Percentiles rank a stretch among this genome's conserved stretches.
Evolutionary conservation across 2,797 vertebrate genomes (phyloP).

Genomic region (Numenius phaeopus): DNA sequence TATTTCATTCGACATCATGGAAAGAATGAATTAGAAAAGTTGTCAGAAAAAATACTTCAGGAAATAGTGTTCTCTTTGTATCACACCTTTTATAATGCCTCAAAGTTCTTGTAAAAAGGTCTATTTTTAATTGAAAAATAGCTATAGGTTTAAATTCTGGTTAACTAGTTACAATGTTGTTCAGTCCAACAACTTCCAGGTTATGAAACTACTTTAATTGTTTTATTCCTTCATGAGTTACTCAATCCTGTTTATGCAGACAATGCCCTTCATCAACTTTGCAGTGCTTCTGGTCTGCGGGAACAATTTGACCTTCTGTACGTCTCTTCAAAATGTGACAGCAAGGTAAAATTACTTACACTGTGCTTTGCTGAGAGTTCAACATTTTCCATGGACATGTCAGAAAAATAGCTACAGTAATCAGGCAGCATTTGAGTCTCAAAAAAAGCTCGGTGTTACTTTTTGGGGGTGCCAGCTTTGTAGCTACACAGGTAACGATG

Average conservation of each 20-base stretch:
- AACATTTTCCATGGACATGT: background rate
- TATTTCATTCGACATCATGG: background rate
- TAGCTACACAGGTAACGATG: background rate
- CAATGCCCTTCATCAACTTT: background rate
- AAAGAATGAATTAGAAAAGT: background rate
- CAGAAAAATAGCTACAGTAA: background rate
- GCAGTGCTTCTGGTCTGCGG: background rate
- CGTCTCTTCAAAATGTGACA: conserved; percentile 9
- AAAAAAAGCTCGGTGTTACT: background rate
- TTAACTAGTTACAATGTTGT: background rate
- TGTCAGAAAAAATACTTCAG: background rate
- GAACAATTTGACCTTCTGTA: background rate
- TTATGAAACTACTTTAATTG: background rate
- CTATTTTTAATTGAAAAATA: background rate
- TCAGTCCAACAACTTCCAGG: background rate
- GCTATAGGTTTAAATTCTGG: background rate
- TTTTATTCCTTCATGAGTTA: background rate
- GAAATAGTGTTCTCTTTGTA: background rate
- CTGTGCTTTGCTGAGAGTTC: background rate
- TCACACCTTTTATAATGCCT: background rate
- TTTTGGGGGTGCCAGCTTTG: background rate
- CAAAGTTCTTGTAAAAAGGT: background rate
- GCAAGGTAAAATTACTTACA: conserved; percentile 29
- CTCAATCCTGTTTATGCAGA: background rate
- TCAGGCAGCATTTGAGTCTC: background rate